These are phyloP conservation scores for Anastatus disparis DNA, from an alignment of 1,140 invertebrate species.

Conservation along the genomic window DNA sequence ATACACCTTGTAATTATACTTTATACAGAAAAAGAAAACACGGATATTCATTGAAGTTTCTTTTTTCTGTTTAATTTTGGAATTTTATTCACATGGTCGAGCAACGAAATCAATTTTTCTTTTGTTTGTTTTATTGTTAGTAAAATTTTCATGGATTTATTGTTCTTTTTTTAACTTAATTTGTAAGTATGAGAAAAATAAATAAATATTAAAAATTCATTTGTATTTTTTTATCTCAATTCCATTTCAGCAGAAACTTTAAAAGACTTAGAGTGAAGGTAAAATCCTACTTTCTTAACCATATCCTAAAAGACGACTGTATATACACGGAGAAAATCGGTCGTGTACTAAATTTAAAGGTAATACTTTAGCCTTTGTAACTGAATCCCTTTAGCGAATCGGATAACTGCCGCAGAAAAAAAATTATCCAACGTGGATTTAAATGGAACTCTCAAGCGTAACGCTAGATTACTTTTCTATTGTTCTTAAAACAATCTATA, in stretches of 20 bases:
- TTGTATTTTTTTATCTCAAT: background rate
- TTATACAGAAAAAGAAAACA: too few relatives aligned
- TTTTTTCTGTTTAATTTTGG: too few relatives aligned
- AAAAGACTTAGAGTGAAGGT: slow-evolving; percentile 46
- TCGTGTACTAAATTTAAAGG: slow-evolving; percentile 62
- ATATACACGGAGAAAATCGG: slow-evolving; percentile 50
- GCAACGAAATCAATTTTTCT: too few relatives aligned
- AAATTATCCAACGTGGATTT: slow-evolving; percentile 50
- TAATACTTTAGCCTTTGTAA: slow-evolving; percentile 60
- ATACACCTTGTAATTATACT: slow-evolving; percentile 23
- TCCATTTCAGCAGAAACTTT: slow-evolving; percentile 27
- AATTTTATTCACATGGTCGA: too few relatives aligned
- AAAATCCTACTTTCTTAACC: slow-evolving; percentile 58
- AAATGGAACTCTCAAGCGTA: slow-evolving; percentile 52
- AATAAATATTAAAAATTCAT: slow-evolving; percentile 13
- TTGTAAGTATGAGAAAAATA: too few relatives aligned
- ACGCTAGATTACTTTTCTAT: slow-evolving; percentile 13
- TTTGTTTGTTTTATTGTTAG: too few relatives aligned
- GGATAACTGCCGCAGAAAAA: slow-evolving; percentile 10
- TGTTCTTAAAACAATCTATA: slow-evolving; percentile 22
- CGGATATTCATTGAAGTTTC: too few relatives aligned
- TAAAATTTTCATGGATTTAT: too few relatives aligned
- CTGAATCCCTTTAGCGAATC: slow-evolving; percentile 52
- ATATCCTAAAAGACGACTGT: slow-evolving; percentile 32
- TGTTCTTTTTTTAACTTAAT: too few relatives aligned